Percentiles rank a stretch among this genome's conserved stretches.
These are phyloP conservation scores for Melozone crissalis DNA, from an alignment of 2,113 vertebrate species.

Conservation along the genomic window DNA sequence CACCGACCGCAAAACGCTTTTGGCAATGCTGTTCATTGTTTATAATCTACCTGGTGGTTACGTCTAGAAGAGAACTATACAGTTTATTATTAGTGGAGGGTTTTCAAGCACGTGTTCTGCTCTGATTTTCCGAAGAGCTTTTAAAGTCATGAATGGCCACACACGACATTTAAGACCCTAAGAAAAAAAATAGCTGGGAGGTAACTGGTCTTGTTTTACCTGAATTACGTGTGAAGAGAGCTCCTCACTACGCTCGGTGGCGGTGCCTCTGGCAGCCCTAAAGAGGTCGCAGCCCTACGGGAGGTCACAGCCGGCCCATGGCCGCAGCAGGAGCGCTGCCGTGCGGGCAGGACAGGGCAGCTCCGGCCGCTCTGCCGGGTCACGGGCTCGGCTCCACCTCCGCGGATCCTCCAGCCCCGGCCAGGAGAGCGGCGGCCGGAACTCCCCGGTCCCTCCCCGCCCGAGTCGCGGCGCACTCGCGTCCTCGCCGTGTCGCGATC, in stretches of 20 bases:
- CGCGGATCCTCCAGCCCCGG: not conserved
- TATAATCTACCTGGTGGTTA: not conserved
- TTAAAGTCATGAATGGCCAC: fast-evolving
- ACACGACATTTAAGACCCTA: fast-evolving
- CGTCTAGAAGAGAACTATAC: not conserved
- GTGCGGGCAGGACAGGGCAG: not conserved
- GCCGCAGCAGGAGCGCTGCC: not conserved
- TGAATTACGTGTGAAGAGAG: not conserved
- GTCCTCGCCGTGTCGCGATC: fast-evolving
- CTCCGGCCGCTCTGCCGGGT: fast-evolving
- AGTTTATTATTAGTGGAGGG: not conserved
- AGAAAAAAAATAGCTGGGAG: fast-evolving
- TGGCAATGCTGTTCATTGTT: not conserved
- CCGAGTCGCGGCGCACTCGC: fast-evolving
- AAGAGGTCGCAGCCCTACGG: fast-evolving
- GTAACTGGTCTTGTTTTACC: not conserved
- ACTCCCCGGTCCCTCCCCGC: not conserved
- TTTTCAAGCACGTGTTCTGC: not conserved
- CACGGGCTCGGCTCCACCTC: not conserved
- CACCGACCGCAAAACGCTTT: not conserved
- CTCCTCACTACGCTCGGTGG: fast-evolving
- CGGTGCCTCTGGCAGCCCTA: fast-evolving
- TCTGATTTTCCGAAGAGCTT: not conserved
- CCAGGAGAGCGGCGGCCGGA: not conserved
- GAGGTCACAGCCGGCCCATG: not conserved